Base-by-base conservation (phyloP, 2,113 vertebrate genomes). In the Gambusia holbrooki region DNA sequence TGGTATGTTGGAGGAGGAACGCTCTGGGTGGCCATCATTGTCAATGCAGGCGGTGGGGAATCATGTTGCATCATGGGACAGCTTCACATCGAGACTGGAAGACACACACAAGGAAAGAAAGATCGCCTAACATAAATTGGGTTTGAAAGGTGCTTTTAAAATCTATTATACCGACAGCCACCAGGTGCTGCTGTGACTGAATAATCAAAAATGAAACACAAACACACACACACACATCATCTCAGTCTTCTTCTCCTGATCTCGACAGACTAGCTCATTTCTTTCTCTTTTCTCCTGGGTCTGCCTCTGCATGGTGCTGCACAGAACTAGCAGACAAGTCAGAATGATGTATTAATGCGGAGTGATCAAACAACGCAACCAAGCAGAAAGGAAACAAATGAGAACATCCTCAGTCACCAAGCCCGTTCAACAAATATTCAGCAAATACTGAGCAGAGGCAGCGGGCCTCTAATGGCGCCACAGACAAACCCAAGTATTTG, bases 11-110 rank as follows among this genome's bases (percentile, higher is more conserved):
- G 96, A 93, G 97, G 97, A 93, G 97, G 97, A 93, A 97, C 97
- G 25, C 96, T 99, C 96, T 99, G 98, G 88, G 98, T 98, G 96
- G 98, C 96, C 98, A 99, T 99, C 97, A 99, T 99, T 73, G 96
- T 98, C 96, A 99, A 90, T 96, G 97, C 95, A 92, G 98, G 96
- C 91, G 96, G 96, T 89, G 97, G 96, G 95, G 98, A 97, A 94
- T 95, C 98, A 99, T 99, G 97, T 97, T 99, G 97, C 97, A 99
- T 99, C 96, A 97, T 99, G 97, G 96, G 97, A 93, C 92, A 94
- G 96, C 95, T 94, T 98, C 96, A 99, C 97, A 98, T 98, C 69
- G 94, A 97, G 96, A 95, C 95, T 97, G 93, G 0, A 76, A 79
- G 51, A 60, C 83, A 17, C 14, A 79, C 93, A 81, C 3, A 78